Conservation (phyloP, 2,888 invertebrate species). For the Holacanthella duospinosa region DNA sequence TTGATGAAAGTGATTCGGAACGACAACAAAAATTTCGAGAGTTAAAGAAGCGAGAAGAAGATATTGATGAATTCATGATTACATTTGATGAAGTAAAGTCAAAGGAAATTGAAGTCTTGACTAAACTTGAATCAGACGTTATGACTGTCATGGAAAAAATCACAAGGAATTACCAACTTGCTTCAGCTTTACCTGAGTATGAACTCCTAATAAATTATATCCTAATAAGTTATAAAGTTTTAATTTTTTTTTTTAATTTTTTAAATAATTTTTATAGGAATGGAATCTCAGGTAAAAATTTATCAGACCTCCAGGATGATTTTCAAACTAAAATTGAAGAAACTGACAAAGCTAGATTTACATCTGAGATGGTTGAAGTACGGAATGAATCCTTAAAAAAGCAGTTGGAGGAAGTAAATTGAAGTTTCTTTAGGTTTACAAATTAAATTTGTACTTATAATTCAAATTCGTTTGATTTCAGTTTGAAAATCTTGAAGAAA, state of each 20-base stretch:
- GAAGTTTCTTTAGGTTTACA: neutral
- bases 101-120: constrained; percentile 54
- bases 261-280: neutral
- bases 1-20: constrained; percentile 60
- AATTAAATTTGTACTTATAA: neutral
- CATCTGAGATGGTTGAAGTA: constrained; percentile 46
- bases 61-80: constrained; percentile 64
- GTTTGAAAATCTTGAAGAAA: constrained; percentile 57
- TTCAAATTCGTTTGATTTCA: constrained; percentile 38
- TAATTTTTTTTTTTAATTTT: neutral
- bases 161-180: constrained; percentile 48
- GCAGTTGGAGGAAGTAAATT: constrained; percentile 43
- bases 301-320: constrained; percentile 45
- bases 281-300: constrained; percentile 39
- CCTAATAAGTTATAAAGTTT: neutral
- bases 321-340: constrained; percentile 47
- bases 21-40: constrained; percentile 69
- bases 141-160: constrained; percentile 56
- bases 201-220: constrained; percentile 10
- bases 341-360: constrained; percentile 53
- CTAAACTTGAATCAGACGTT: constrained; percentile 53
- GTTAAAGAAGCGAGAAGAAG: constrained; percentile 65
- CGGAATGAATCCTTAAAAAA: constrained; percentile 40
- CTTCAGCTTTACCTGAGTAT: constrained; percentile 39
- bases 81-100: constrained; percentile 53